Base-by-base conservation (phyloP, 2,113 vertebrate genomes). In the Dunckerocampus dactyliophorus region DNA sequence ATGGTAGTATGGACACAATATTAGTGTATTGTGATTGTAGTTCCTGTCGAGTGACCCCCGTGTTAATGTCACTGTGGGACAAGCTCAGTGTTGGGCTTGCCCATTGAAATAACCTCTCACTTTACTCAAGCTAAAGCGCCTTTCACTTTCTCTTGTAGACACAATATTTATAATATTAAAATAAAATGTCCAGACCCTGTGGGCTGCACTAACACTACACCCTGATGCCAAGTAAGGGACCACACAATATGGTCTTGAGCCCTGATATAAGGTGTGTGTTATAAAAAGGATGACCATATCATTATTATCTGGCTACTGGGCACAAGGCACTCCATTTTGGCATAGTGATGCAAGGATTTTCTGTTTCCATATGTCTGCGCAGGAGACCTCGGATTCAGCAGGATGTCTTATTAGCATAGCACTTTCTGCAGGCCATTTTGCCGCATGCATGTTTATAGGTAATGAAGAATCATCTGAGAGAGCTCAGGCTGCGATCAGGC, bases 401-500 rank as follows among this genome's bases (percentile, higher is more conserved):
- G 71, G 74, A 74, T 67, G 71, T 62, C 79, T 74, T 57, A 80
- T 87, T 82, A 83, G 76, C 74, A 68, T 74, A 65, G 59, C 53
- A 43, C 42, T 77, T 65, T 83, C 91, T 89, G 81, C 83, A 91
- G 90, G 90, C 93, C 93, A 95, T 94, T 34, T 92, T 92, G 86
- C 80, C 90, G 94, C 89, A 90, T 83, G 87, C 91, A 93, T 92
- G 86, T 91, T 93, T 93, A 93, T 89, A 89, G 89, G 92, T 94
- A 93, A 95, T 94, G 93, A 95, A 95, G 72, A 92, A 91, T 90
- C 76, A 91, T 92, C 91, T 90, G 90, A 92, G 88, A 85, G 90
- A 87, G 53, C 3, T 90, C 88, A 72, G 79, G 71, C 74, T 75
- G 68, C 59, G 88, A 91, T 90, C 89, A 90, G 90, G 89, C 90